Percentiles rank a stretch among this genome's conserved stretches.
Evolutionary conservation across 2,888 invertebrate species (phyloP).

Genomic region (Linyphia triangularis): DNA sequence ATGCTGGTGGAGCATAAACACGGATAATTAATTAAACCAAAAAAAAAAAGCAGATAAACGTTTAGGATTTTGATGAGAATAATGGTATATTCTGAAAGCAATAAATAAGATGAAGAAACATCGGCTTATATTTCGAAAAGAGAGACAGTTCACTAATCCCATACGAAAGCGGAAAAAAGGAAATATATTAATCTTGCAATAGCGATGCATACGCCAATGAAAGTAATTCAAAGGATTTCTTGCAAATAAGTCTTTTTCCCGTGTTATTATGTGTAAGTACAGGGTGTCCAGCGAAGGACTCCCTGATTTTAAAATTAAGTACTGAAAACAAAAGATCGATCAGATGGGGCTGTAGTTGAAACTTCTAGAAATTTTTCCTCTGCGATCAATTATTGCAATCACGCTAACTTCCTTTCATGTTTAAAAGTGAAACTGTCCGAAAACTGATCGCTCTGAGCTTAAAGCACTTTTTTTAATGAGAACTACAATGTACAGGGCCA

Average conservation of each 20-base stretch:
- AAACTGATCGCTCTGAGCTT: too few relatives aligned
- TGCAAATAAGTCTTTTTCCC: neutral
- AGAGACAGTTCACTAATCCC: slow-evolving; percentile 5
- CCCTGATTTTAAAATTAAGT: neutral
- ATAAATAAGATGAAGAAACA: neutral
- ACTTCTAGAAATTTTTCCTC: too few relatives aligned
- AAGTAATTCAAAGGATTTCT: slow-evolving; percentile 29
- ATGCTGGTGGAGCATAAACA: neutral
- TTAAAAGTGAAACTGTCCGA: too few relatives aligned
- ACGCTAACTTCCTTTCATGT: too few relatives aligned
- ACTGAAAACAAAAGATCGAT: too few relatives aligned
- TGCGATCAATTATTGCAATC: too few relatives aligned
- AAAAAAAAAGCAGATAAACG: neutral
- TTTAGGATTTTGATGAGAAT: slow-evolving; percentile 26
- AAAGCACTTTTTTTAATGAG: too few relatives aligned
- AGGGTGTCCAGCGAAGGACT: too few relatives aligned
- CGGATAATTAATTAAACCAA: slow-evolving; percentile 11
- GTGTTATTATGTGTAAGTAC: neutral
- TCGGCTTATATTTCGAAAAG: neutral
- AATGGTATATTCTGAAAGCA: neutral
- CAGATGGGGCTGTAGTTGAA: too few relatives aligned
- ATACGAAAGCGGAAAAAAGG: neutral
- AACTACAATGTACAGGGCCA: too few relatives aligned
- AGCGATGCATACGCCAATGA: slow-evolving; percentile 29
- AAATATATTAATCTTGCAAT: slow-evolving; percentile 8